phyloP scores from a whole-genome alignment of 2,113 vertebrate species.

The Elephas maximus region DNA sequence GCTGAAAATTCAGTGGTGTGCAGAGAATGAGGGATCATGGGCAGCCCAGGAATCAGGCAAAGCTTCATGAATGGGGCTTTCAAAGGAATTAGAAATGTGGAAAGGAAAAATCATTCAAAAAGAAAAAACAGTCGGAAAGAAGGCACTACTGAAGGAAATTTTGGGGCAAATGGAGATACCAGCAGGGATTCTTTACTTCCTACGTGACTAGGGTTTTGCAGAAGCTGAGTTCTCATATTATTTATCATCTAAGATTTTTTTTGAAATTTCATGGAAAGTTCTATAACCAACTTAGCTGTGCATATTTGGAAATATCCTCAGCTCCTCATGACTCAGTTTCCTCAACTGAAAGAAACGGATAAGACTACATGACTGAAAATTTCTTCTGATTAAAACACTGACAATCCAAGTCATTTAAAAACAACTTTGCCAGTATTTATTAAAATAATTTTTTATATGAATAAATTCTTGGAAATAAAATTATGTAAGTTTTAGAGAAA shows the following conservation, averaged over 20 bases:
- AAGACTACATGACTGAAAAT: not conserved
- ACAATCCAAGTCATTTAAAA: not conserved
- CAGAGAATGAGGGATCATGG: not conserved
- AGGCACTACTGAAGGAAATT: not conserved
- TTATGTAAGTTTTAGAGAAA: not conserved
- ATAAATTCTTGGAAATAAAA: not conserved
- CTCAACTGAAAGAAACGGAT: not conserved
- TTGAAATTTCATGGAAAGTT: not conserved
- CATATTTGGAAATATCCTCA: not conserved
- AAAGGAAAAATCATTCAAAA: not conserved
- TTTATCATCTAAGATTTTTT: not conserved
- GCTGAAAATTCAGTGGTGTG: not conserved
- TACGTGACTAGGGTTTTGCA: not conserved
- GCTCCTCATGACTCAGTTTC: not conserved
- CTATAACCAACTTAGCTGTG: not conserved
- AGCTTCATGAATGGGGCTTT: not conserved
- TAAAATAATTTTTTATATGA: not conserved
- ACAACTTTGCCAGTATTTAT: not conserved
- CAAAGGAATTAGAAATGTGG: slow-evolving; percentile 2
- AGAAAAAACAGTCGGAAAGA: not conserved
- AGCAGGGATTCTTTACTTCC: not conserved
- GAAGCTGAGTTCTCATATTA: not conserved
- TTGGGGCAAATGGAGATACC: not conserved
- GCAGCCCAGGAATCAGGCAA: not conserved
- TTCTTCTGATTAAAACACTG: not conserved